Base-by-base conservation (phyloP, 1,140 invertebrate species). In the Meloidogyne floridensis region DNA sequence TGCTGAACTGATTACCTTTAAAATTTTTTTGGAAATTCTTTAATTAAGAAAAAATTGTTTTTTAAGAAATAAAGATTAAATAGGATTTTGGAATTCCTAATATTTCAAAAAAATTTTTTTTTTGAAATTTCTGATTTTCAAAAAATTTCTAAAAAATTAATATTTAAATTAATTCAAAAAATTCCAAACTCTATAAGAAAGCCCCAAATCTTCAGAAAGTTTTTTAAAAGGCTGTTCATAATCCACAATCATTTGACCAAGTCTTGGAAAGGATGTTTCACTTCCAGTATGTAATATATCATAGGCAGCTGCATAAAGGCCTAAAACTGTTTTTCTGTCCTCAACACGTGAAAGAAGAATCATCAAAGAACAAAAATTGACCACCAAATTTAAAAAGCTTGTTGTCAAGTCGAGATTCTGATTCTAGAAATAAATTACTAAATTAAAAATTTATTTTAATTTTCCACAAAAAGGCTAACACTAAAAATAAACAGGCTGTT, bases 181-280 rank as follows among this genome's bases (percentile, higher is more conserved):
- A n/a, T 70, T 70, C 47, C 75, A 73, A 87, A 92, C 91, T 84
- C 96, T 95, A 70, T 95, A 93, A 91, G 99, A 96, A 0, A 96
- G 95, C 43, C 95, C 93, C 92, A 99, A 98, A 91, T 99, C 97
- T 91, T 99, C 97, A 1, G 94, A 94, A 0, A 99, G 92, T 89
- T 98, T 98, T 90, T 97, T 97, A 56, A 98, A 90, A 6, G 97
- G 97, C 47, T 93, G 92, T 91, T 99, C 97, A 91, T 98, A 99
- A 88, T 99, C 98, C 86, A 98, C 93, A 79, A 99, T 98, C 94
- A 99, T 94, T 91, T 97, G 95, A 0, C 96, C 96, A 47, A 99
- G 91, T 20, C 96, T 92, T 11, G 96, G 97, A 91, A 98, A 98
- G 87, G 95, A 95, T 1, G 93, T 92, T 91, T 98, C 97, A 69